Base-by-base conservation (phyloP, 1,140 invertebrate genomes). In the Lordiphosa mommai region DNA sequence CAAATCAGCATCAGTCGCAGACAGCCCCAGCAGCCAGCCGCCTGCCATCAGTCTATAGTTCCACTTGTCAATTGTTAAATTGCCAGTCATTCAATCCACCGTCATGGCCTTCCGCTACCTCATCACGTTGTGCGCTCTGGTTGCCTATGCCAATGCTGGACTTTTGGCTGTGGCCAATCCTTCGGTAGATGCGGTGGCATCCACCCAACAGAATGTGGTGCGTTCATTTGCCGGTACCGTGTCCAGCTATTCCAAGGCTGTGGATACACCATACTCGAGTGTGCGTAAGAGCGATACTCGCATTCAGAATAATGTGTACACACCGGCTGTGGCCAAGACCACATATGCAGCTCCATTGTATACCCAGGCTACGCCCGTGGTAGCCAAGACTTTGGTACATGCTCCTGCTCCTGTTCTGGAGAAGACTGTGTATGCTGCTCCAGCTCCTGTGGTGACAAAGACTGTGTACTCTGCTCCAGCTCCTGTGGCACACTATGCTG, bases 201-300 rank as follows among this genome's bases (percentile, higher is more conserved):
- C 90, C 29, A 89, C 91, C 9, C 90, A 91, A 23, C 90, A 92
- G 60, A 91, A 90, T 70, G 90, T 91, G 8, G 71, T 92, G 12
- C 89, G 92, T 23, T 91, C 91, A 27, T 85, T 91, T 23, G 92
- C 89, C 53, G 92, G 92, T 60, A 91, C 91, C n/a, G 89, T 92
- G 2, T 92, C 92, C 34, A 89, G 90, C 59, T 92, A 92, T 89
- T 90, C 90, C 53, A 93, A 92, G 85, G 90, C 92, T 8, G 90
- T 92, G 6, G 92, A 93, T 61, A 91, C 90, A 23, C 91, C 92
- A 9, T 92, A 91, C 89, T 92, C 92, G 51, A 92, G 90, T 71
- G 92, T 93, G 8, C 90, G 92, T 59, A 93, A 92, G 89, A 90
- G 89, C 70, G 92, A 92, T 77, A 91, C 90, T 0, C 89, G 92